Conservation (phyloP, 1,140 invertebrate species). For the Bombyx mandarina region DNA sequence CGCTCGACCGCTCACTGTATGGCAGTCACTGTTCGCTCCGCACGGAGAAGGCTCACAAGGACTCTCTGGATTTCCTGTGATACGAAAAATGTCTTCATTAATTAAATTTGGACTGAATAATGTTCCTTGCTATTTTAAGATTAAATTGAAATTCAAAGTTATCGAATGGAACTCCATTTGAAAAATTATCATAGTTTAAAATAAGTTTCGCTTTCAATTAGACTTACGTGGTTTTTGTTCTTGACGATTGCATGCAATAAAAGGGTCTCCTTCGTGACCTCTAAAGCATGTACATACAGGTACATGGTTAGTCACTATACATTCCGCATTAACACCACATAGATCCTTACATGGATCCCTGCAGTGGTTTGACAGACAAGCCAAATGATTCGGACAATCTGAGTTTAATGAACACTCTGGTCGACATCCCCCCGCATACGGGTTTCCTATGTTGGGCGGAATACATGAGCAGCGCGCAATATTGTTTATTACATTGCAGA, state of each 20-base stretch:
- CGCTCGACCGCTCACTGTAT: constrained; percentile 77
- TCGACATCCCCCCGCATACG: constrained; percentile 81
- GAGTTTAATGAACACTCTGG: constrained; percentile 87
- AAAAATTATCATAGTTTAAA: too few species aligned
- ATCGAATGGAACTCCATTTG: too few species aligned
- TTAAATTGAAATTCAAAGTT: too few species aligned
- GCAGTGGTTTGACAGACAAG: constrained; percentile 88
- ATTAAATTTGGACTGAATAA: too few species aligned
- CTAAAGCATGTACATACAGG: constrained; percentile 84
- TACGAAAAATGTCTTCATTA: not conserved
- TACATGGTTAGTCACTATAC: constrained; percentile 85
- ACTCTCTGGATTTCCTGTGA: constrained; percentile 68
- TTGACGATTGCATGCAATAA: constrained; percentile 80
- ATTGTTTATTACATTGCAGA: constrained; percentile 79
- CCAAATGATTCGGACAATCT: constrained; percentile 84
- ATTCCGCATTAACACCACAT: constrained; percentile 88
- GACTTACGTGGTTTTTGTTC: constrained; percentile 71
- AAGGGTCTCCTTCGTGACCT: constrained; percentile 86
- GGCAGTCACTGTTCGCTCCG: constrained; percentile 85
- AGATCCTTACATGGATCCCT: constrained; percentile 90
- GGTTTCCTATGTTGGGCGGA: constrained; percentile 88
- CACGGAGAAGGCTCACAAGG: constrained; percentile 87
- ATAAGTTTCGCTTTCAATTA: too few species aligned
- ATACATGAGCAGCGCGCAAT: constrained; percentile 84
- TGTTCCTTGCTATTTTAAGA: too few species aligned